Percentiles rank a stretch among this genome's conserved stretches.
Evolutionary conservation across 2,888 invertebrate species (phyloP).

Genomic region (Endomychus coccineus): DNA sequence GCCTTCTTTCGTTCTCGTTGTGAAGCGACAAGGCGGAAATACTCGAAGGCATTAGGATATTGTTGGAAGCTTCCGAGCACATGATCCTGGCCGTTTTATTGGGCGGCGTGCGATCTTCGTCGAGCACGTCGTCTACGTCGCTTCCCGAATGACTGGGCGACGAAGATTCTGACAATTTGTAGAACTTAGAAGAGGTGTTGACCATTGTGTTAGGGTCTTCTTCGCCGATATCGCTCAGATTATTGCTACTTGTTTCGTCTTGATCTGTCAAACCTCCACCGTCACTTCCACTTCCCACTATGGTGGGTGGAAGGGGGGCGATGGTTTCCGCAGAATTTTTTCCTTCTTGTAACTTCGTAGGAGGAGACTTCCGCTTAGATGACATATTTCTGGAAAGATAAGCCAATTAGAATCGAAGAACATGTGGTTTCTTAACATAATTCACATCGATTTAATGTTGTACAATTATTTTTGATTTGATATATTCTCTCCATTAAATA

Average conservation of each 20-base stretch:
- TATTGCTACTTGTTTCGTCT: conserved; percentile 52
- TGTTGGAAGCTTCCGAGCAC: conserved; percentile 30
- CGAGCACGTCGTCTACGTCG: conserved; percentile 42
- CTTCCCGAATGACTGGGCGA: conserved; percentile 44
- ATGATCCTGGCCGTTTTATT: conserved; percentile 42
- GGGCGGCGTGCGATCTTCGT: conserved; percentile 42
- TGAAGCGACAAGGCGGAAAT: conserved; percentile 47
- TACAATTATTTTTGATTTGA: no score
- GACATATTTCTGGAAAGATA: conserved; percentile 81
- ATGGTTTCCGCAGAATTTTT: conserved; percentile 48
- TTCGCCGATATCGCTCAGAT: conserved; percentile 54
- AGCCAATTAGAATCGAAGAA: background rate
- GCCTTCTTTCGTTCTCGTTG: conserved; percentile 44
- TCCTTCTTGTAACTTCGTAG: conserved; percentile 82
- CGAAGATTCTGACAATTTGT: conserved; percentile 41
- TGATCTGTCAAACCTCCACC: conserved; percentile 49
- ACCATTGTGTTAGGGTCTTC: conserved; percentile 45
- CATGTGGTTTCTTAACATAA: no score
- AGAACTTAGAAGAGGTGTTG: conserved; percentile 37
- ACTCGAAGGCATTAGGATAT: conserved; percentile 34
- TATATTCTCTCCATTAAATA: no score
- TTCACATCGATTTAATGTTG: no score
- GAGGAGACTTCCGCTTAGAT: conserved; percentile 94
- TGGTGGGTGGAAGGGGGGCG: conserved; percentile 31
- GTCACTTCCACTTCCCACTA: conserved; percentile 50